Evolutionary conservation across 2,888 invertebrate species (phyloP), one percentile per base, ranked within the genome.

Genomic region (Hirtodrosophila alboralis): DNA sequence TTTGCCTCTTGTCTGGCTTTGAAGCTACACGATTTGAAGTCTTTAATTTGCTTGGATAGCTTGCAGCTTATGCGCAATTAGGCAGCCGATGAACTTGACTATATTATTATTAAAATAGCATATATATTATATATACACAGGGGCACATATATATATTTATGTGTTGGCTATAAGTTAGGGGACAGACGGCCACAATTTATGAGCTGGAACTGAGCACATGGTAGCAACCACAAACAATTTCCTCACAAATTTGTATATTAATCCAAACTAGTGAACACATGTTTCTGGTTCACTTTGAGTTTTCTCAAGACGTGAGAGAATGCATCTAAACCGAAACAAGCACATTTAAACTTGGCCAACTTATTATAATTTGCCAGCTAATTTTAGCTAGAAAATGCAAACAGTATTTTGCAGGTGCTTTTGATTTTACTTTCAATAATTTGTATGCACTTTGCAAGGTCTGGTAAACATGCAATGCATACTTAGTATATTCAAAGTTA

Each of bases 61-160:
- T 18, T 31, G 43, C 40, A 51, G 59, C 64, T 64, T 64, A 70
- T 65, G 65, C 65, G 60, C 71, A 75, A 75, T 75, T 72, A 72
- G 72, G 65, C 60, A 75, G 53, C 64, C 48, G 64, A 70, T 75
- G 64, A 75, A 57, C 75, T 71, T 71, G 71, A 49, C 48, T 28
- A 28, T 49, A 47, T 40, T 54, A 34, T 62, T 57, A 74, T 57
- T 57, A 69, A 70, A 69, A 74, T 61, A 61, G 53, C 41, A 49
- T 31, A 57, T 1, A 30, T 13, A 5, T 5, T 3, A 44, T 9
- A 43, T 28, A 34, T 30, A 40, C 21, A 26, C 12, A n/a, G n/a
- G n/a, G n/a, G n/a, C 9, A 21, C 13, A 14, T 6, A 14, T 31
- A 30, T 27, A n/a, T 23, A 34, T 44, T 23, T 56, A 30, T 23